These are phyloP conservation scores for Zaprionus capensis DNA, from an alignment of 1,140 invertebrate genomes.

Conservation along the genomic window DNA sequence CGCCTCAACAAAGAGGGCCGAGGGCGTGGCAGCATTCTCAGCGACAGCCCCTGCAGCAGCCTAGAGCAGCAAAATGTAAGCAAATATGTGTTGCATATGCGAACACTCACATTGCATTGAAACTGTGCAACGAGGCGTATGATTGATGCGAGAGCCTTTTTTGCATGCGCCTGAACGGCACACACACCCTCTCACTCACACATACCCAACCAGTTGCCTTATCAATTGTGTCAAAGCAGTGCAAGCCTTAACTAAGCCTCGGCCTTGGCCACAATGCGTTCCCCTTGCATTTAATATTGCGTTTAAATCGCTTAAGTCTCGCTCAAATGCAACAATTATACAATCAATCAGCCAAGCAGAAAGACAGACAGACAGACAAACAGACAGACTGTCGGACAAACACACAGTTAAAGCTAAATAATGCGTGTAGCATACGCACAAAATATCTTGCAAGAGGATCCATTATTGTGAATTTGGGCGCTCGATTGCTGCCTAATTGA, in stretches of 20 bases:
- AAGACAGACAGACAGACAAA: not conserved
- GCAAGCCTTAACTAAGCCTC: not conserved
- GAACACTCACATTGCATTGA: constrained; percentile 52
- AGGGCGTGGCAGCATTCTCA: not conserved
- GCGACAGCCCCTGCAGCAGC: too few relatives aligned
- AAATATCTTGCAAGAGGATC: not conserved
- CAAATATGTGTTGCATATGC: constrained; percentile 29
- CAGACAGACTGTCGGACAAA: not conserved
- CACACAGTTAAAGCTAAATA: not conserved
- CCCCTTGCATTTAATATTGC: not conserved
- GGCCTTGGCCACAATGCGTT: not conserved
- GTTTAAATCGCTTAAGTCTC: not conserved
- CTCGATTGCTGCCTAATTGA: not conserved
- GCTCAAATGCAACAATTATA: not conserved
- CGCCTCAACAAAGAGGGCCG: not conserved
- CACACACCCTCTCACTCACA: not conserved
- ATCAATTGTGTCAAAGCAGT: not conserved
- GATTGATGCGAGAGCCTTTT: constrained; percentile 58
- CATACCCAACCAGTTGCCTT: not conserved
- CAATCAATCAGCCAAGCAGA: not conserved
- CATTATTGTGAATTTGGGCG: not conserved
- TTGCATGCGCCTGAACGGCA: not conserved
- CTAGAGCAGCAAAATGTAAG: constrained; percentile 11
- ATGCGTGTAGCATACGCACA: not conserved
- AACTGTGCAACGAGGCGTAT: constrained; percentile 64